These are phyloP conservation scores for Ellobium chinense DNA, from an alignment of 2,888 invertebrate species.

Conservation along the genomic window DNA sequence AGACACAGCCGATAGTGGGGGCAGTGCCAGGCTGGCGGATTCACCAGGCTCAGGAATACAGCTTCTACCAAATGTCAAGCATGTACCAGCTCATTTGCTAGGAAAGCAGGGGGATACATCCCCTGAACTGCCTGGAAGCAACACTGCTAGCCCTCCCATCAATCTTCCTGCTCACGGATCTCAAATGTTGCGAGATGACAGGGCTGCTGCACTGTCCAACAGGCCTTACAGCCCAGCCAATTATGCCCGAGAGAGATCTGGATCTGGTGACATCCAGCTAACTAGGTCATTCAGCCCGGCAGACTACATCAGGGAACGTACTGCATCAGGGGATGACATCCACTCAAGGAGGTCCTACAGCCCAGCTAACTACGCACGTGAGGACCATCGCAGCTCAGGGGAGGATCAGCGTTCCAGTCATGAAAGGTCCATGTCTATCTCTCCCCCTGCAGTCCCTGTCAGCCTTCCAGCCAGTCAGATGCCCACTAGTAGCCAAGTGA, in stretches of 20 bases:
- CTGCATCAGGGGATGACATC: conserved; percentile 39
- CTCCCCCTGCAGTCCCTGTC: conserved; percentile 14
- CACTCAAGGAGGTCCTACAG: conserved; percentile 27
- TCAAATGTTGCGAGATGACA: conserved; percentile 40
- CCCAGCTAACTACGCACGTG: conserved; percentile 21
- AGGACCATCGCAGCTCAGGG: conserved; percentile 15
- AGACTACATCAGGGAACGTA: conserved; percentile 21
- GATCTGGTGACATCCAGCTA: conserved; percentile 6
- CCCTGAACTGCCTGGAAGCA: conserved; percentile 55
- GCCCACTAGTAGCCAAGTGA: neutral
- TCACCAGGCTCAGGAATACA: conserved; percentile 63
- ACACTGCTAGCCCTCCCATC: conserved; percentile 50
- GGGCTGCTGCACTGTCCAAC: conserved; percentile 46
- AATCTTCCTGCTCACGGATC: conserved; percentile 18
- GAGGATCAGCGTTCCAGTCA: conserved; percentile 31
- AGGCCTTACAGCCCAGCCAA: conserved; percentile 54
- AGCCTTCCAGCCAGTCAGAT: neutral
- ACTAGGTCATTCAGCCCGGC: conserved; percentile 28
- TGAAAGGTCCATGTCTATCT: conserved; percentile 38
- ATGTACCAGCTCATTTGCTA: conserved; percentile 67
- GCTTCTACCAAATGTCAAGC: conserved; percentile 72
- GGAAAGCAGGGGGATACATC: conserved; percentile 46
- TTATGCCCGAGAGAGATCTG: conserved; percentile 36
- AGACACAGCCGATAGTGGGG: conserved; percentile 30
- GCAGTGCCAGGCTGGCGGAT: conserved; percentile 45